Percentiles rank a stretch among this genome's conserved stretches.
Conservation (phyloP, 2,113 vertebrate species). For the mouse (Mus musculus) region DNA sequence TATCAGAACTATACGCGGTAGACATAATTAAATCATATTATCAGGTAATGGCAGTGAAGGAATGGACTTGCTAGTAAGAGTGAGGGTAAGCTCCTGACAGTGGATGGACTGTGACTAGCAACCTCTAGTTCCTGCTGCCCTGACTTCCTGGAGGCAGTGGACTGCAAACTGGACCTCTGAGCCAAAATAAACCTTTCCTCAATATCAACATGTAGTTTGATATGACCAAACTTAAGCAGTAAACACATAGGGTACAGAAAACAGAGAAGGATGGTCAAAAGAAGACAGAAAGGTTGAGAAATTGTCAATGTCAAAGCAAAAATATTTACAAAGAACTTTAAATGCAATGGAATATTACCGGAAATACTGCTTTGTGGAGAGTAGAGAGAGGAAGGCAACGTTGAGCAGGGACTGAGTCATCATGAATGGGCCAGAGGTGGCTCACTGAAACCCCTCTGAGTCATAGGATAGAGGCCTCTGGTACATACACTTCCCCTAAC, state of each 20-base stretch:
- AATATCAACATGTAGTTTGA: neutral
- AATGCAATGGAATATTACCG: neutral
- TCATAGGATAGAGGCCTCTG: neutral
- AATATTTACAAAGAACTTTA: neutral
- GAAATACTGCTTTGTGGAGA: constrained; percentile 21
- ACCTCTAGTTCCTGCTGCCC: neutral
- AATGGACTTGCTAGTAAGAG: neutral
- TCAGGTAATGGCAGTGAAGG: neutral
- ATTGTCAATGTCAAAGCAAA: neutral
- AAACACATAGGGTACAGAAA: neutral
- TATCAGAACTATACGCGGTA: neutral
- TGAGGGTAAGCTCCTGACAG: neutral
- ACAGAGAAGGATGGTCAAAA: neutral
- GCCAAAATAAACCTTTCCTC: neutral
- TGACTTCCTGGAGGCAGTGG: neutral
- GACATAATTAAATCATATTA: neutral
- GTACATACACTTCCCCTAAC: neutral
- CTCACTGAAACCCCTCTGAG: neutral
- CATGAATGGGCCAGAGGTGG: neutral
- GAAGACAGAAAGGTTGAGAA: constrained; percentile 24
- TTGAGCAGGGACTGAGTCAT: neutral
- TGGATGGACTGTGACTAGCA: neutral
- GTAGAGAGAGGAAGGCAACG: neutral
- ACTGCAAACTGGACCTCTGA: neutral
- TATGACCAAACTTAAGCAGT: neutral